These are phyloP conservation scores for Pedionomus torquatus DNA, from an alignment of 2,113 vertebrate species.

Conservation along the genomic window DNA sequence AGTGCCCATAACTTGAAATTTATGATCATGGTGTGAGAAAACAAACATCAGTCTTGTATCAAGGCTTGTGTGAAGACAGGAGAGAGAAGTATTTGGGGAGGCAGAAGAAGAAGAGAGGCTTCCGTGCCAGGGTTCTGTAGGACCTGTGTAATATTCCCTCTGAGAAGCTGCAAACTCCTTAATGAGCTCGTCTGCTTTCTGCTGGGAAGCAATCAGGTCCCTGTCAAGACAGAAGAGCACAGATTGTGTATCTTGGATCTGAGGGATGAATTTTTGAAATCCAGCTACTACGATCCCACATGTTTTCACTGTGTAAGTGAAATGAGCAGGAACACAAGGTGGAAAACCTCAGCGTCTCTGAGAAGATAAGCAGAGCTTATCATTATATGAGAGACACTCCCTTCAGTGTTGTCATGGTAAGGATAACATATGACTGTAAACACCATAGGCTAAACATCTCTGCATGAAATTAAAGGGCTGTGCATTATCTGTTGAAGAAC, in stretches of 20 bases:
- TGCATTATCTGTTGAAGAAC: conserved; percentile 34
- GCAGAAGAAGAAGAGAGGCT: neutral
- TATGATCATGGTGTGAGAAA: neutral
- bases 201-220: neutral
- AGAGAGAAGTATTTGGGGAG: neutral
- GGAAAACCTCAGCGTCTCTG: conserved; percentile 23
- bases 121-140: neutral
- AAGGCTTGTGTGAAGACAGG: neutral
- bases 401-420: conserved; percentile 42
- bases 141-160: neutral
- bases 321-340: conserved; percentile 28
- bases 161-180: neutral
- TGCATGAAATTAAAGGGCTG: conserved; percentile 10
- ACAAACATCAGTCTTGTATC: neutral
- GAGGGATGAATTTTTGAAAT: neutral
- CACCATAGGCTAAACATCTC: conserved; percentile 25
- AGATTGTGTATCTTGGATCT: neutral
- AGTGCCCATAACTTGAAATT: neutral
- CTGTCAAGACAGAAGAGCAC: neutral
- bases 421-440: conserved; percentile 39
- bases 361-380: conserved; percentile 42
- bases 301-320: neutral
- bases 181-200: neutral
- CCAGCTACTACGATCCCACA: neutral
- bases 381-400: conserved; percentile 18